Conservation (phyloP, 2,888 invertebrate genomes). For the Seladonia tumulorum region DNA sequence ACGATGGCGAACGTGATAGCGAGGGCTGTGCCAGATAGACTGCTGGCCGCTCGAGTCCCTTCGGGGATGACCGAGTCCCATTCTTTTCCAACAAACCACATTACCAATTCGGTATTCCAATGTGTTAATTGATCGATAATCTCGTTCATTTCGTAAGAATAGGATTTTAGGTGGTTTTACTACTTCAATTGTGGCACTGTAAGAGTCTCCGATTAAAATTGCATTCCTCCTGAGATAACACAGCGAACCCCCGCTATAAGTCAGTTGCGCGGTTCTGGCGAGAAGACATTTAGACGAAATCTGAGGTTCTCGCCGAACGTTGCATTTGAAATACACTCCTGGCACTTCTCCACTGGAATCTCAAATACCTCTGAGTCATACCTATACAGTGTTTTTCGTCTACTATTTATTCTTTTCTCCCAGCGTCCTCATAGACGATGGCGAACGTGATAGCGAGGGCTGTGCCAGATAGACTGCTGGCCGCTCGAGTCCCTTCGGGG, state of each 20-base stretch:
- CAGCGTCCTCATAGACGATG: conserved; percentile 6
- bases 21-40: neutral
- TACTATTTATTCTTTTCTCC: conserved; percentile 33
- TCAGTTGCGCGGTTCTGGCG: too few species aligned
- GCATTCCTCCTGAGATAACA: too few species aligned
- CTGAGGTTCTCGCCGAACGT: too few species aligned
- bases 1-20: neutral
- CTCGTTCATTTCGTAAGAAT: neutral
- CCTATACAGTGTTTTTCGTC: conserved; percentile 48
- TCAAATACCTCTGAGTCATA: conserved; percentile 78
- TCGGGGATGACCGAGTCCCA: neutral
- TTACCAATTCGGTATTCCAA: neutral
- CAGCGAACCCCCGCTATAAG: too few species aligned
- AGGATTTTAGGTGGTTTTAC: neutral
- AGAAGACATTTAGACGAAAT: too few species aligned
- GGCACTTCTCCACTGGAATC: conserved; percentile 56
- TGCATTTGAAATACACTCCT: neutral
- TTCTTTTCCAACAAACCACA: neutral
- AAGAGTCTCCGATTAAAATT: too few species aligned
- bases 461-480: neutral
- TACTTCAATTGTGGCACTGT: too few species aligned
- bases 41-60: neutral
- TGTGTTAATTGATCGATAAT: neutral
- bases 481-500: neutral
- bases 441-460: neutral